These are phyloP conservation scores for Phenganax subtilis DNA, from an alignment of 92 coral and sea anemone species.

Conservation along the genomic window DNA sequence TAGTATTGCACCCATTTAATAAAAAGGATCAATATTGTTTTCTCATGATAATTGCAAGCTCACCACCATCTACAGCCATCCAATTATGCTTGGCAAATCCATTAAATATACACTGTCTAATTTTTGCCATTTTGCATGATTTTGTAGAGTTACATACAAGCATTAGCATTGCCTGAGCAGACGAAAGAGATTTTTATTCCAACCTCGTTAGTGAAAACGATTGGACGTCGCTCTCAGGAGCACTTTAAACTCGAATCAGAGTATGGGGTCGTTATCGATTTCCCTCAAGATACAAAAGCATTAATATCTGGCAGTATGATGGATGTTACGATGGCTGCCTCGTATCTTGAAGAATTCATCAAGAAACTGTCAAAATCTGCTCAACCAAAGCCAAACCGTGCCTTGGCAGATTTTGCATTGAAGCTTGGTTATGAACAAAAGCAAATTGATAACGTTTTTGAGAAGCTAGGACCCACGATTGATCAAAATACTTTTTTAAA, in stretches of 20 bases:
- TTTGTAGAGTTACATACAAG: conserved; percentile 26
- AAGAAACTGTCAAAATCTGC: background rate
- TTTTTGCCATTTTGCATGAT: background rate
- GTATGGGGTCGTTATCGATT: conserved; percentile 28
- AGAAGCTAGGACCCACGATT: conserved; percentile 74
- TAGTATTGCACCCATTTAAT: no score
- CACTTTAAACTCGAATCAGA: conserved; percentile 23
- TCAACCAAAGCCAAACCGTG: conserved; percentile 52
- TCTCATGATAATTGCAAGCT: no score
- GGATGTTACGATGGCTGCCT: background rate
- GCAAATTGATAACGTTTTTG: conserved; percentile 68
- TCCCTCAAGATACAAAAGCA: conserved; percentile 23
- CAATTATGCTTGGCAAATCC: background rate
- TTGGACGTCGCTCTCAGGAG: conserved; percentile 9
- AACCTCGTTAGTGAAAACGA: background rate
- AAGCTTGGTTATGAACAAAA: conserved; percentile 85
- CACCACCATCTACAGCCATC: no score
- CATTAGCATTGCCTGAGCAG: conserved; percentile 12
- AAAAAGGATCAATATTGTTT: no score
- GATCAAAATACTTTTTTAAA: conserved; percentile 78
- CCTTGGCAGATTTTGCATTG: conserved; percentile 78
- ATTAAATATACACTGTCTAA: no score
- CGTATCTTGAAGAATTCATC: conserved; percentile 24
- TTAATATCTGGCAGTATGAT: background rate
- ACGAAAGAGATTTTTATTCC: background rate